These are phyloP conservation scores for Thomomys bottae DNA, from an alignment of 2,113 vertebrate species.

Conservation along the genomic window DNA sequence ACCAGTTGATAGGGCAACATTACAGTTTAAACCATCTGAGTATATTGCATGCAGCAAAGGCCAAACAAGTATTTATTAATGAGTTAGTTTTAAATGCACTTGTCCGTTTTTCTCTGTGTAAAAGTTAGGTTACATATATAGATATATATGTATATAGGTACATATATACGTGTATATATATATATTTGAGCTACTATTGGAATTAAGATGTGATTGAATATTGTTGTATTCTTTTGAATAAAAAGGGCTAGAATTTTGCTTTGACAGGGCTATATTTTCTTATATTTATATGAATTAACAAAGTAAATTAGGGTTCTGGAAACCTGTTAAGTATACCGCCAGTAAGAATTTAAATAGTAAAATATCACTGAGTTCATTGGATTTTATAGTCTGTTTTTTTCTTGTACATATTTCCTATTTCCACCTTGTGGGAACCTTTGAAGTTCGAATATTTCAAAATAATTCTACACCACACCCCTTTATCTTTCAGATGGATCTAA, in stretches of 20 bases:
- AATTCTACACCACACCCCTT: not conserved
- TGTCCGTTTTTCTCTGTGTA: not conserved
- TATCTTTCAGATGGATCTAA: constrained; percentile 47
- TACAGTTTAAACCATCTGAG: constrained; percentile 2
- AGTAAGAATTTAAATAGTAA: constrained; percentile 28
- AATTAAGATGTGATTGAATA: not conserved
- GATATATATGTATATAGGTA: too few relatives aligned
- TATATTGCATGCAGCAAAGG: not conserved
- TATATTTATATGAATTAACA: constrained; percentile 36
- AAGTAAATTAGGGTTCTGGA: not conserved
- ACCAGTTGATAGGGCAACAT: not conserved
- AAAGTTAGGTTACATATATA: constrained; percentile 25
- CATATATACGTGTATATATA: too few relatives aligned
- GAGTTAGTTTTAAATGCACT: constrained; percentile 15
- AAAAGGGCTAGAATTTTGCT: not conserved
- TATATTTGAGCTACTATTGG: not conserved
- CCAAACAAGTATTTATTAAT: constrained; percentile 25
- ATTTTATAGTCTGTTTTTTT: constrained; percentile 29
- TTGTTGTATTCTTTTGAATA: not conserved
- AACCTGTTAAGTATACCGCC: constrained; percentile 21
- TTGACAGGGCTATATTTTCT: not conserved
- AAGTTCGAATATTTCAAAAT: constrained; percentile 26
- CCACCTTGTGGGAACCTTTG: constrained; percentile 9
- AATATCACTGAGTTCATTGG: not conserved
- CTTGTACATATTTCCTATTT: not conserved